Evolutionary conservation across 2,888 invertebrate genomes (phyloP).

Genomic region (Stomorhina lunata): DNA sequence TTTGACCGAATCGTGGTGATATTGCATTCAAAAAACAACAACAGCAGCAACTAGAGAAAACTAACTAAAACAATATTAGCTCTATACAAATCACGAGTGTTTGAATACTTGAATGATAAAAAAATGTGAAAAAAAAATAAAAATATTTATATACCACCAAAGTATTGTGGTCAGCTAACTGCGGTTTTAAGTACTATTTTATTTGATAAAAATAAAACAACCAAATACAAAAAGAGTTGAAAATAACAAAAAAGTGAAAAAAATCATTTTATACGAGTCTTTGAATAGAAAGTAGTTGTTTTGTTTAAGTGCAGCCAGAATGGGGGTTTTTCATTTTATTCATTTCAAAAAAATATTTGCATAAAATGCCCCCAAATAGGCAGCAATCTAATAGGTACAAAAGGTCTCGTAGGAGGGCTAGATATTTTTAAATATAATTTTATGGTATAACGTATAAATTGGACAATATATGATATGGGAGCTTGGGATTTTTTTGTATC

Average conservation of each 20-base stretch:
- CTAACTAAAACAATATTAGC: constrained; percentile 33
- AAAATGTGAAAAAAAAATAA: background rate
- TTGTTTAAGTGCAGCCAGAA: background rate
- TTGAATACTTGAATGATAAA: constrained; percentile 23
- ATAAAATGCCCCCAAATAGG: background rate
- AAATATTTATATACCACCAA: constrained; percentile 25
- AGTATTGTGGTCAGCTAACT: constrained; percentile 42
- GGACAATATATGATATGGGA: too few relatives aligned
- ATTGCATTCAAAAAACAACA: constrained; percentile 4
- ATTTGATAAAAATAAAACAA: constrained; percentile 1
- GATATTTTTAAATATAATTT: too few relatives aligned
- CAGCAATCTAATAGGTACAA: background rate
- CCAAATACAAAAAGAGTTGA: background rate
- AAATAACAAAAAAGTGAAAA: background rate
- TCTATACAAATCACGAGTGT: constrained; percentile 26
- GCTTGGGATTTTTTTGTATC: too few relatives aligned
- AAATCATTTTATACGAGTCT: background rate
- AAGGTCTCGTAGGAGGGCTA: too few relatives aligned
- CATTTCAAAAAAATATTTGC: background rate
- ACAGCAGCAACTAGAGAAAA: too few relatives aligned
- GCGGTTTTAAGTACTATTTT: constrained; percentile 33
- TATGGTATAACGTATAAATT: too few relatives aligned
- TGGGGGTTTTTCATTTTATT: background rate
- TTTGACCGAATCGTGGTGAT: background rate
- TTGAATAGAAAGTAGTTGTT: background rate